Evolutionary conservation across 2,888 invertebrate species (phyloP), one percentile per base, ranked within the genome.

Genomic region (Priocnemis perturbator): DNA sequence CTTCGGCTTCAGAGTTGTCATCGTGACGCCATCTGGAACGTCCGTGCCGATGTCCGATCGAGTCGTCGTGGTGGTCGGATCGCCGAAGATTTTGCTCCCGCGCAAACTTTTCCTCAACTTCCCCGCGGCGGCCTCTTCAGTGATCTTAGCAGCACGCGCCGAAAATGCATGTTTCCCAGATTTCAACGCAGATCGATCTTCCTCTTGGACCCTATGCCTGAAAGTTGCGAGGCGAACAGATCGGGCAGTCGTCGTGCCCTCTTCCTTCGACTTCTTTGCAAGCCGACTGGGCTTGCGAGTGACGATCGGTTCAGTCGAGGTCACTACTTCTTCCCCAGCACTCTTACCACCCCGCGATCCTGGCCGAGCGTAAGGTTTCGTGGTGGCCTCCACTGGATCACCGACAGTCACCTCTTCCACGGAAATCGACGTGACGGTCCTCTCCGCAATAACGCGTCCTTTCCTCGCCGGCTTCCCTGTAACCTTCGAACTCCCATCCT

Each of bases 341-440:
- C 19, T 14, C 21, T 21, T 59, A 17, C 45, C 23, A 9, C 64
- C 64, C 53, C 37, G 15, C 9, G 50, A 55, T 9, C 37, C 30
- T 2, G 58, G 37, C 37, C 37, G 37, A 53, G 11, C 30, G 48
- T 73, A 69, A 0, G 67, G 55, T 21, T 69, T 68, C 3, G 76
- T 71, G 5, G 67, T 65, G 0, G 55, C 66, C 3, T 68, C 78
- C 0, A 48, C 17, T 9, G 30, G 17, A 15, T 47, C n/a, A 21
- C 53, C 66, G 52, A 23, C 21, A 0, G 67, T 44, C 2, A 21
- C 50, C 30, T 61, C 70, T n/a, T 76, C 71, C 37, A 72, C 17
- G 11, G 73, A 65, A 44, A 70, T 73, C 62, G 78, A 68, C 0
- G 61, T 77, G 52, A 74, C 71, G 53, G 67, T 77, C 30, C 70